phyloP scores from a whole-genome alignment of 2,797 vertebrate species.

The Pterois miles region DNA sequence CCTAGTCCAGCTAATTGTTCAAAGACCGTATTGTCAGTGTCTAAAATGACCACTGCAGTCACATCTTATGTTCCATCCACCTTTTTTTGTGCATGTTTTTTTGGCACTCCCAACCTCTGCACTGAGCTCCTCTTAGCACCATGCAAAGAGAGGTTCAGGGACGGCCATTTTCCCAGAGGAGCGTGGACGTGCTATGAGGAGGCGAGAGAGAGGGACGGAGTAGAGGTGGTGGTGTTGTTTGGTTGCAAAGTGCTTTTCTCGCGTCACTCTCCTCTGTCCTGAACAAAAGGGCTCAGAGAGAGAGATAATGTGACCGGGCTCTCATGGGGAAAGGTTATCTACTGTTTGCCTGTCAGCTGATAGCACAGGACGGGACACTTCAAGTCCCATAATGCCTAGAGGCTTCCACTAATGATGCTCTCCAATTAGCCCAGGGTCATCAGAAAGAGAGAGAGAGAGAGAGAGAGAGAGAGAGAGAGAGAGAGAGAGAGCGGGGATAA shows the following conservation, averaged over 20 bases:
- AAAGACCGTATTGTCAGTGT: neutral
- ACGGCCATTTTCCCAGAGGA: conserved; percentile 56
- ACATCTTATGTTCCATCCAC: neutral
- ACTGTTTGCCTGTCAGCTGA: conserved; percentile 59
- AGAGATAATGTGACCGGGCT: conserved; percentile 63
- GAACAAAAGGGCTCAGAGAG: conserved; percentile 65
- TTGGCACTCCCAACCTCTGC: conserved; percentile 13
- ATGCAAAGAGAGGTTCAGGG: conserved; percentile 27
- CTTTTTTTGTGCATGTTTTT: neutral
- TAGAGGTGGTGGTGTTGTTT: conserved; percentile 46
- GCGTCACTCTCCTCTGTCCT: conserved; percentile 43
- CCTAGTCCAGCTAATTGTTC: conserved; percentile 26
- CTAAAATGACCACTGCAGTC: conserved; percentile 7
- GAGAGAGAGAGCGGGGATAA: too few relatives aligned
- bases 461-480: too few relatives aligned
- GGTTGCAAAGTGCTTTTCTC: conserved; percentile 66
- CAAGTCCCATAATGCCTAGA: conserved; percentile 36
- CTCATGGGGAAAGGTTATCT: conserved; percentile 75
- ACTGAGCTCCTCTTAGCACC: conserved; percentile 19
- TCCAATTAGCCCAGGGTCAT: conserved; percentile 61
- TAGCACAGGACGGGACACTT: conserved; percentile 57
- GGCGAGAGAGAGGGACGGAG: conserved; percentile 24
- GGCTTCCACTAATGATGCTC: conserved; percentile 51
- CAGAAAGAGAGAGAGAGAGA: conserved; percentile 11
- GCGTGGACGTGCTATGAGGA: conserved; percentile 25